Evolutionary conservation across 2,113 vertebrate species (phyloP), one percentile per base, ranked within the genome.

Genomic region (Willisornis vidua): DNA sequence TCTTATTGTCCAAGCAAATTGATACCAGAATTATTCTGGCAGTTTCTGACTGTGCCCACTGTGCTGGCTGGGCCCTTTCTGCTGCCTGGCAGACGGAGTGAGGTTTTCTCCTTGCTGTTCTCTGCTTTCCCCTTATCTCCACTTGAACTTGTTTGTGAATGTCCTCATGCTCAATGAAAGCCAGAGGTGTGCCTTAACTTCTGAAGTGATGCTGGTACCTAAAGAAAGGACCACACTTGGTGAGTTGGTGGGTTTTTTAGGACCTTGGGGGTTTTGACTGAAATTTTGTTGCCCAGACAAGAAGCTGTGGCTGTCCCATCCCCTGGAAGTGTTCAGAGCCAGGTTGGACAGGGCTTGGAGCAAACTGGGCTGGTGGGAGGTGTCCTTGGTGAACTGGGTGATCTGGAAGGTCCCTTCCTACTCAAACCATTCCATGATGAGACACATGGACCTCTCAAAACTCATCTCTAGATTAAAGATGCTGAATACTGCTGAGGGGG

Each of bases 111-210:
- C 29, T 57, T 65, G 19, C 15, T 81, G 6, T 55, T 84, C 10
- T 70, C 39, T 49, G 19, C 33, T 85, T 72, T 86, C 25, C 26
- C 13, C 73, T 55, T 28, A 39, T 49, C 39, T 66, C 15, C 43
- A 58, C 3, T 2, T 29, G n/a, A 48, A 10, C 25, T 72, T 90
- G 20, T 39, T 68, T 41, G n/a, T 48, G 49, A 12, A 18, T 48
- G 28, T 54, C 41, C 28, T 85, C 28, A 45, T 45, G 37, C 24
- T 63, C 35, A 16, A 46, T 12, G 49, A 41, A 85, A 63, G 48
- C 12, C 0, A 26, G 16, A 17, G 15, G 13, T 0, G 0, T 14
- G 12, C n/a, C 11, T 10, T 63, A 22, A 78, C 31, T 48, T 29
- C 31, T 80, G 62, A 86, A 24, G 51, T 45, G 41, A 33, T 71